Conservation (phyloP, 2,888 invertebrate genomes). For the Coecobrya sp. region DNA sequence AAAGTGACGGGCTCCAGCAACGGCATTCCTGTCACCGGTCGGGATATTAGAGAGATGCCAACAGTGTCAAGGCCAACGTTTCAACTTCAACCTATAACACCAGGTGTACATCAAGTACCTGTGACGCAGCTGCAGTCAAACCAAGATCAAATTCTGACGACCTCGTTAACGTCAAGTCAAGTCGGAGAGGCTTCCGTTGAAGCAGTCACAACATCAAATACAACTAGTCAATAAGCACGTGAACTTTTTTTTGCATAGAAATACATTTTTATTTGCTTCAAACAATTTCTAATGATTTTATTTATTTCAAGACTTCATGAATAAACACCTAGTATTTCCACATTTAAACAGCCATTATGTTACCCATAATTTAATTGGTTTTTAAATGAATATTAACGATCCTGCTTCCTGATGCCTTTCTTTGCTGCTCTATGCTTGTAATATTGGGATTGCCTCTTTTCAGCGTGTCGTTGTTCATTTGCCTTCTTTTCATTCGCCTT, state of each 20-base stretch:
- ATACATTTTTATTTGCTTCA: no score
- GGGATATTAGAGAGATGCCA: neutral
- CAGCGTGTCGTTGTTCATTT: neutral
- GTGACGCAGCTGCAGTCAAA: neutral
- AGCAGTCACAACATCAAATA: no score
- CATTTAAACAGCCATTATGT: no score
- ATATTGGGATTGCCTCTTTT: neutral
- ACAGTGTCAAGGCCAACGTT: neutral
- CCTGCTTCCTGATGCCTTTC: neutral
- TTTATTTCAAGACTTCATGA: no score
- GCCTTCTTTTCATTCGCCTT: neutral
- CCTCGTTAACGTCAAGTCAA: neutral
- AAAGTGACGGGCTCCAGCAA: neutral
- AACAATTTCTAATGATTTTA: no score
- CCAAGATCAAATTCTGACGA: neutral
- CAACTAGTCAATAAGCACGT: no score
- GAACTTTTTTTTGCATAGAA: no score
- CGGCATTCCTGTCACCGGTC: neutral
- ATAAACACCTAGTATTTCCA: no score
- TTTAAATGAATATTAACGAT: no score
- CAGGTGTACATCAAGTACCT: neutral
- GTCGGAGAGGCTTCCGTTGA: no score
- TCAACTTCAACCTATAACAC: neutral
- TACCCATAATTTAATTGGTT: no score
- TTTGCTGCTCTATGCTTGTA: neutral